Evolutionary conservation across 2,113 vertebrate genomes (phyloP).

Genomic region (Aleadryas rufinucha): DNA sequence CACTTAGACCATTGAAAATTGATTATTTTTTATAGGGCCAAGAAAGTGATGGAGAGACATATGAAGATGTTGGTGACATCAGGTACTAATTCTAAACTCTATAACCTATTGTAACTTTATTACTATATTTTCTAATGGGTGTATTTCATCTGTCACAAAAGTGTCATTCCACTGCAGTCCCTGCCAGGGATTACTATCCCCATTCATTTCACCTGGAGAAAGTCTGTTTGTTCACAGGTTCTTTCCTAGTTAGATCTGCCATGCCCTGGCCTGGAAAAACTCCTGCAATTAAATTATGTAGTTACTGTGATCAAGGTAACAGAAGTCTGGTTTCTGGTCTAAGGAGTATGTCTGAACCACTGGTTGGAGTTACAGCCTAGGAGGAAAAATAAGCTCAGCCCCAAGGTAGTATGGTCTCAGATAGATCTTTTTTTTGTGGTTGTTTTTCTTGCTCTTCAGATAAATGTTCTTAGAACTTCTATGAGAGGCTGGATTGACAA

Average conservation of each 20-base stretch:
- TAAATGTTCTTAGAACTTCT: background rate
- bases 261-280: background rate
- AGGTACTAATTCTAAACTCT: constrained; percentile 69
- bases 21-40: constrained; percentile 64
- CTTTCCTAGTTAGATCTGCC: background rate
- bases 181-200: background rate
- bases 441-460: background rate
- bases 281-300: background rate
- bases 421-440: background rate
- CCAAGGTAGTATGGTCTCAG: background rate
- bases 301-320: background rate
- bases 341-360: background rate
- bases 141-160: background rate
- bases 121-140: background rate
- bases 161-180: background rate
- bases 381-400: background rate
- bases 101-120: background rate
- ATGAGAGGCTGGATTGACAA: background rate
- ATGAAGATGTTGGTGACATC: constrained; percentile 85
- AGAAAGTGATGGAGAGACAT: constrained; percentile 82
- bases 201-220: background rate
- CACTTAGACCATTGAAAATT: background rate
- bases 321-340: background rate
- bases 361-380: background rate
- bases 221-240: background rate